These are phyloP conservation scores for Varecia variegata DNA, from an alignment of 2,797 vertebrate species.

Conservation along the genomic window DNA sequence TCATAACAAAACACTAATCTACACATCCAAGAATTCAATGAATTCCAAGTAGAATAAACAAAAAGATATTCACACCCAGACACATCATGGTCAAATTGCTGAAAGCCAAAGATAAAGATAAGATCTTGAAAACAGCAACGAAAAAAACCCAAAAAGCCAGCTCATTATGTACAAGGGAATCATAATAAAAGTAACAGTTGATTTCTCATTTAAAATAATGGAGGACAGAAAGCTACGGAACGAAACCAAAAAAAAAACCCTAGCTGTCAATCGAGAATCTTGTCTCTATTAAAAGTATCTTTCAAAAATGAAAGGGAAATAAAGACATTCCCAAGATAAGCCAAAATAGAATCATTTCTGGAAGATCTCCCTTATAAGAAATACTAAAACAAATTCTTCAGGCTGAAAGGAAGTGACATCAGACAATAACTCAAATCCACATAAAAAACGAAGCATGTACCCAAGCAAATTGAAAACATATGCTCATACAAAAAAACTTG, in stretches of 20 bases:
- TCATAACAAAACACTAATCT: not conserved
- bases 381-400: not conserved
- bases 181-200: not conserved
- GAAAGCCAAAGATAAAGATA: not conserved
- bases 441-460: not conserved
- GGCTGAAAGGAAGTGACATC: not conserved
- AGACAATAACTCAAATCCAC: not conserved
- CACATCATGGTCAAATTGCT: not conserved
- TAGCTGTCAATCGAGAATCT: not conserved
- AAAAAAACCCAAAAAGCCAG: not conserved
- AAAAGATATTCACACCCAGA: not conserved
- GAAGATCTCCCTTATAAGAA: not conserved
- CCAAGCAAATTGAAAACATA: not conserved
- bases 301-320: not conserved
- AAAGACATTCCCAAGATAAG: not conserved
- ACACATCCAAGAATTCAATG: not conserved
- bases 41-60: not conserved
- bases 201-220: not conserved
- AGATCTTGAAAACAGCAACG: not conserved
- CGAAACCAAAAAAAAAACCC: not conserved
- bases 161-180: not conserved
- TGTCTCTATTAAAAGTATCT: not conserved
- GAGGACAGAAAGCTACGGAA: not conserved
- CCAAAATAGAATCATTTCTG: not conserved
- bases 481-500: not conserved